A percentile compares a stretch with the other conserved stretches of the same genome.
phyloP scores from a whole-genome alignment of 2,888 invertebrate genomes.

The Athrips mouffetella region DNA sequence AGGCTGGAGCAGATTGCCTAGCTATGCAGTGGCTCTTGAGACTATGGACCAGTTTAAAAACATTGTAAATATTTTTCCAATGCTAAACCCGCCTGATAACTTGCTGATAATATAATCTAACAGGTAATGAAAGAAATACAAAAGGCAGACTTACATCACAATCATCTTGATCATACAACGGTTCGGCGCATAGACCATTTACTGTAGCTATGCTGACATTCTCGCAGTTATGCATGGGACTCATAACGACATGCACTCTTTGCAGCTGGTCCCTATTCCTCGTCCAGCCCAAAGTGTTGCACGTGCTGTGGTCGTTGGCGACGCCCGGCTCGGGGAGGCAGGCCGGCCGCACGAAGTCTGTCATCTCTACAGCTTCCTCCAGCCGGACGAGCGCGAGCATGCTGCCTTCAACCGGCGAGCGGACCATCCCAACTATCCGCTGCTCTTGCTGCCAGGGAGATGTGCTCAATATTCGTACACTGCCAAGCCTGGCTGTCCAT shows the following conservation, averaged over 20 bases:
- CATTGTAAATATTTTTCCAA: too few relatives aligned
- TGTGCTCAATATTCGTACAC: conserved; percentile 85
- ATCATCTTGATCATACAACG: conserved; percentile 87
- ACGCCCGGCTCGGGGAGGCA: conserved; percentile 83
- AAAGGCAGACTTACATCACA: conserved; percentile 84
- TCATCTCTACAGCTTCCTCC: conserved; percentile 84
- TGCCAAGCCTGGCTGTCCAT: conserved; percentile 89
- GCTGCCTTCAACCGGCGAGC: conserved; percentile 93
- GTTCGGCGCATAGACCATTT: conserved; percentile 90
- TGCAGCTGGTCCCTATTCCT: conserved; percentile 90
- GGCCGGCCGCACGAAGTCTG: conserved; percentile 90
- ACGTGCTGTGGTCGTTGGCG: conserved; percentile 64
- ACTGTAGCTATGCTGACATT: conserved; percentile 90
- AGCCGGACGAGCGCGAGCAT: conserved; percentile 89
- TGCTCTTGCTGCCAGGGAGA: conserved; percentile 94
- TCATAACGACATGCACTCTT: conserved; percentile 86
- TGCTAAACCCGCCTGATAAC: too few relatives aligned
- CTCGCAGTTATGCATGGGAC: conserved; percentile 89
- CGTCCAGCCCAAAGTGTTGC: conserved; percentile 92
- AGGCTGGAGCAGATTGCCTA: too few relatives aligned
- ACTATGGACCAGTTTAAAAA: too few relatives aligned
- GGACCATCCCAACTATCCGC: conserved; percentile 90
- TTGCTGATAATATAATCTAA: too few relatives aligned
- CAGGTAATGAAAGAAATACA: neutral
- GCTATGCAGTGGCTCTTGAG: too few relatives aligned